Percentiles rank a stretch among this genome's conserved stretches.
Evolutionary conservation across 2,113 vertebrate genomes (phyloP).

Genomic region (Struthio camelus): DNA sequence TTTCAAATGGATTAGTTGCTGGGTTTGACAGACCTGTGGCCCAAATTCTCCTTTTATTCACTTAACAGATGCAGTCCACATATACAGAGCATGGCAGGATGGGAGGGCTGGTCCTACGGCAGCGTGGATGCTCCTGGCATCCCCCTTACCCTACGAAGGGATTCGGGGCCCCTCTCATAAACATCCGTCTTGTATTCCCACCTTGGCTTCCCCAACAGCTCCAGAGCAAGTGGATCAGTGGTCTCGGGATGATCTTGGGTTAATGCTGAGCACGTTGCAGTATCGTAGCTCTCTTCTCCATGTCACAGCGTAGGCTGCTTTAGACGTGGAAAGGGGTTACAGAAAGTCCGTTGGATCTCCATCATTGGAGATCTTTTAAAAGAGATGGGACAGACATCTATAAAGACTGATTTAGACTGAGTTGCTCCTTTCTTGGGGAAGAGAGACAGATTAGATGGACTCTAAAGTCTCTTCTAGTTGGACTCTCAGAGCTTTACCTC

Average conservation of each 20-base stretch:
- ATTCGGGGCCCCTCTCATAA: background rate
- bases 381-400: background rate
- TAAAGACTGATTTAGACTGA: background rate
- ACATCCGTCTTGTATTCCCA: background rate
- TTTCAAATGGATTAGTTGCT: background rate
- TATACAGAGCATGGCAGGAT: background rate
- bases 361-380: background rate
- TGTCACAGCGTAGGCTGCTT: background rate
- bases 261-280: background rate
- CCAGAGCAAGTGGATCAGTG: background rate
- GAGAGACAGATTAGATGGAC: background rate
- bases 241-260: background rate
- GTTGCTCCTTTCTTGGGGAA: background rate
- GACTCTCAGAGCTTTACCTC: background rate
- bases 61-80: background rate
- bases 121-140: background rate
- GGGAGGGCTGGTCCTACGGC: accelerated
- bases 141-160: background rate
- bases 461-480: background rate
- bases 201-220: background rate
- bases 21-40: background rate
- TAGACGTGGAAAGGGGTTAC: background rate
- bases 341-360: background rate
- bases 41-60: background rate
- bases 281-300: background rate